phyloP scores from a whole-genome alignment of 1,140 invertebrate genomes.

The Trinorchestia longiramus region DNA sequence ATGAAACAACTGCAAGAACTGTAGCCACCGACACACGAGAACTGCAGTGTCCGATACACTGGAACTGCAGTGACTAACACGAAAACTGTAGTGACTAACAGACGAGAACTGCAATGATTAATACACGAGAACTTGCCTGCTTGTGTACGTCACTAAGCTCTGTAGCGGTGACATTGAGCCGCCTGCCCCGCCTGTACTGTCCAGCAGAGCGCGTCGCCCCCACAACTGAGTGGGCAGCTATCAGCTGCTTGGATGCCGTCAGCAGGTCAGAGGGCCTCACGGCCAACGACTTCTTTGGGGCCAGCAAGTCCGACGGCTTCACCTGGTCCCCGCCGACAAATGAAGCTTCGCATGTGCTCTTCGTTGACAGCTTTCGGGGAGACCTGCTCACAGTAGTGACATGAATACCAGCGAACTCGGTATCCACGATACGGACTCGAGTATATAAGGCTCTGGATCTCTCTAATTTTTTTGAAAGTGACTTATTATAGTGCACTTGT shows the following conservation, averaged over 20 bases:
- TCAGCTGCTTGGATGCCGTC: neutral
- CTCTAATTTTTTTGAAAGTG: no score
- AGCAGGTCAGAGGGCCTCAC: conserved; percentile 20
- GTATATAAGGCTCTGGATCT: no score
- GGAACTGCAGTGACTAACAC: no score
- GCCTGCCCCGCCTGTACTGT: neutral
- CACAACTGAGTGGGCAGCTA: neutral
- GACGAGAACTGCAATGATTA: neutral
- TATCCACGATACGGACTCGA: no score
- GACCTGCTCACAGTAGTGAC: conserved; percentile 46
- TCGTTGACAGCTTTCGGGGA: conserved; percentile 51
- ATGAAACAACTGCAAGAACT: no score
- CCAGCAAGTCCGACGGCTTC: conserved; percentile 61
- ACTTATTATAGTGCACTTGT: no score
- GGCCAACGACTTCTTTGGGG: conserved; percentile 13
- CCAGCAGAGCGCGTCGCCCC: neutral
- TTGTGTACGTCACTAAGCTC: conserved; percentile 62
- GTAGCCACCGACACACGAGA: no score
- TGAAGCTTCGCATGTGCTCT: neutral
- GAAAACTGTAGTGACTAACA: no score
- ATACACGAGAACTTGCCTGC: conserved; percentile 57
- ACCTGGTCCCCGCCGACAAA: conserved; percentile 47
- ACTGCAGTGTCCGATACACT: no score
- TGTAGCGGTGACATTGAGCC: neutral
- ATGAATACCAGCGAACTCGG: no score